phyloP scores from a whole-genome alignment of 2,113 vertebrate genomes.

The Burhinus oedicnemus region DNA sequence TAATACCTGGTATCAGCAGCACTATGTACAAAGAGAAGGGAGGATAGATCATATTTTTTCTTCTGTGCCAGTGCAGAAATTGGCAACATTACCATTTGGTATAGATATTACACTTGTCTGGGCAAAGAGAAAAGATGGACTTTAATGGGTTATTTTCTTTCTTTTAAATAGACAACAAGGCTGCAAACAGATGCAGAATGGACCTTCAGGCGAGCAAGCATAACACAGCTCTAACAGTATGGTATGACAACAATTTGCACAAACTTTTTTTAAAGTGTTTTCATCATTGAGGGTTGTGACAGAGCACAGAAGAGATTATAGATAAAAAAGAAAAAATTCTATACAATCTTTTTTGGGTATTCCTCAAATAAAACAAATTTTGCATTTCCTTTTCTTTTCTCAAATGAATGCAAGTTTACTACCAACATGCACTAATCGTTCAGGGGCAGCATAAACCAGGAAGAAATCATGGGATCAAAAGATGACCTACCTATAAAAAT shows the following conservation, averaged over 20 bases:
- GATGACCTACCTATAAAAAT: not conserved
- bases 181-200: not conserved
- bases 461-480: not conserved
- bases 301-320: not conserved
- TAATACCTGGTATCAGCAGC: not conserved
- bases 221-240: not conserved
- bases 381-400: not conserved
- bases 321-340: not conserved
- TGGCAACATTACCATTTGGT: not conserved
- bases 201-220: not conserved
- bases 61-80: not conserved
- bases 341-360: not conserved
- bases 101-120: not conserved
- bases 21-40: not conserved
- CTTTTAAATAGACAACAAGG: not conserved
- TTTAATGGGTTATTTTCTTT: not conserved
- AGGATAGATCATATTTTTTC: not conserved
- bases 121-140: rapidly evolving
- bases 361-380: not conserved
- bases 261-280: not conserved
- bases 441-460: not conserved
- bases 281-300: not conserved
- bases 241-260: not conserved
- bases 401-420: not conserved
- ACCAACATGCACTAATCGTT: not conserved